Base-by-base conservation (phyloP, 2,113 vertebrate species). In the Nibea coibor region DNA sequence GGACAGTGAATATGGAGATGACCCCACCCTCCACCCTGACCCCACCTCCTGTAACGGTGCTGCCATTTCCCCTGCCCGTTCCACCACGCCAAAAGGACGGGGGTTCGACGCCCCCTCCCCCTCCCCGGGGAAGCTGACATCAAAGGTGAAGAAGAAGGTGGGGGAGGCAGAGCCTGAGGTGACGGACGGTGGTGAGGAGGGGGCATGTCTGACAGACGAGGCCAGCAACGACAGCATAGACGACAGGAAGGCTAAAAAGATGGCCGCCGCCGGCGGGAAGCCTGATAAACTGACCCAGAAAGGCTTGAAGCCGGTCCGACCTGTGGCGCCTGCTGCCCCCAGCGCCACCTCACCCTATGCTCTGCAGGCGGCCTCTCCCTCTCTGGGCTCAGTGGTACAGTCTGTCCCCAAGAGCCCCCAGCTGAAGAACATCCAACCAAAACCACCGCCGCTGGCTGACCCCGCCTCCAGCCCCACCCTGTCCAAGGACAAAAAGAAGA, bases 401-500 rank as follows among this genome's bases (percentile, higher is more conserved):
- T 95, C 96, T 50, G 90, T 98, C 94, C 96, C 98, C 56, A 98
- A 93, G 88, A 99, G 97, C 77, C 97, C 97, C 4, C 98, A 99
- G 54, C 94, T 98, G 67, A 99, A 99, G 87, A 96, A 91, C 82
- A 96, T 97, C 82, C 98, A 97, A 70, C 95, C 97, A 8, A 99
- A 99, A 74, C 96, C 96, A 0, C 95, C 96, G 0, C 95, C 96
- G 3, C 95, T 96, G 90, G 96, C 95, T 35, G 98, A 99, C 62
- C 96, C 96, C n/a, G 96, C 96, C 0, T 75, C 95, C 82, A 98
- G 95, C 91, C 97, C 97, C 12, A 91, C 96, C 26, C 92, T 96
- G 67, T 94, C 94, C 14, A 98, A 99, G 94, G 98, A 99, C 88
- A 99, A 99, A 92, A 99, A 99, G 86, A 99, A 98, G 92, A 99